Percentiles rank a stretch among this genome's conserved stretches.
These are phyloP conservation scores for Venturia canescens DNA, from an alignment of 1,140 invertebrate genomes.

Conservation along the genomic window DNA sequence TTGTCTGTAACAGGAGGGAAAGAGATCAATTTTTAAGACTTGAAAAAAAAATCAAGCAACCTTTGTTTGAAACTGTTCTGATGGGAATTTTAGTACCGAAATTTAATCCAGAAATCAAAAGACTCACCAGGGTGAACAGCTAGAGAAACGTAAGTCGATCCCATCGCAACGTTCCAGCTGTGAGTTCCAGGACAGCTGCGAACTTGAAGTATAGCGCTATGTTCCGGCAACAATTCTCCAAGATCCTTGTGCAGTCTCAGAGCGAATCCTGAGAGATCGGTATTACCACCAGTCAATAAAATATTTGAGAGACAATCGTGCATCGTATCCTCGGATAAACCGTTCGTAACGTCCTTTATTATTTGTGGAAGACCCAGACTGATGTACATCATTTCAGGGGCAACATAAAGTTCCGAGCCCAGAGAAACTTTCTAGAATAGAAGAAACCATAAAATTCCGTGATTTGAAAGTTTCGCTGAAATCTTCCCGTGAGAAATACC, in stretches of 20 bases:
- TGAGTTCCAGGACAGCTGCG: constrained; percentile 73
- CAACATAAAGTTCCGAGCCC: constrained; percentile 75
- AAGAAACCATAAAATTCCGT: not conserved
- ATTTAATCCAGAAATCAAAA: not conserved
- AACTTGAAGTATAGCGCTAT: constrained; percentile 74
- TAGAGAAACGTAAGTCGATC: constrained; percentile 75
- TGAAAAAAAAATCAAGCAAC: not conserved
- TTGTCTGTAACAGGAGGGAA: constrained; percentile 65
- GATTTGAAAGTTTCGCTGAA: no score
- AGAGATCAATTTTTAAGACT: not conserved
- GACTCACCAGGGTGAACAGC: constrained; percentile 72
- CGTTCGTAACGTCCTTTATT: constrained; percentile 74
- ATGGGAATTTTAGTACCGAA: not conserved
- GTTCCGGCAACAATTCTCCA: constrained; percentile 72
- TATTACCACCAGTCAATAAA: constrained; percentile 77
- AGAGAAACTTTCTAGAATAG: constrained; percentile 71
- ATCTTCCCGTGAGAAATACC: no score
- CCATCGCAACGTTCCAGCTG: constrained; percentile 77
- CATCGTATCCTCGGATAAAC: constrained; percentile 70
- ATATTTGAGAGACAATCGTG: constrained; percentile 76
- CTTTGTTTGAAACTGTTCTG: not conserved
- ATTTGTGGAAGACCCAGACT: constrained; percentile 74
- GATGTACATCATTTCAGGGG: constrained; percentile 78
- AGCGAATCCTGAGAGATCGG: constrained; percentile 75
- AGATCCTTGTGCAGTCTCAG: constrained; percentile 75